Evolutionary conservation across 2,888 invertebrate species (phyloP), one percentile per base, ranked within the genome.

Genomic region (Oscheius myriophilus): DNA sequence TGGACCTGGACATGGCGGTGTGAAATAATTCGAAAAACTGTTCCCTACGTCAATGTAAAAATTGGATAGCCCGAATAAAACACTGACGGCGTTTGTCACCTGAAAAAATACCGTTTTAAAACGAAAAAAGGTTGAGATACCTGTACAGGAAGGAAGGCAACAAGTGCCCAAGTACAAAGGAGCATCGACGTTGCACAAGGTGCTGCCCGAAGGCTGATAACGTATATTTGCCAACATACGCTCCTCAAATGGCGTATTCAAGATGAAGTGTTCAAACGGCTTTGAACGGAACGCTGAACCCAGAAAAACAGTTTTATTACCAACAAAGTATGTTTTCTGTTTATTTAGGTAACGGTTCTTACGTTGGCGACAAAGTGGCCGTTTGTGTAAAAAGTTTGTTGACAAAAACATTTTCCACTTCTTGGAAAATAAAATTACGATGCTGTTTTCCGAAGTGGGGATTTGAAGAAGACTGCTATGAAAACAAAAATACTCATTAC

Each of bases 201-300:
- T 16, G 61, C 61, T 61, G 49, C 25, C 49, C 41, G 41, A 41
- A 16, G 26, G 49, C 61, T 61, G 61, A 61, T 61, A 61, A 61
- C 61, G 49, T 26, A 25, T 61, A 61, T 61, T 61, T 61, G 61
- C 61, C 33, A 23, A 61, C 61, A 61, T 45, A 39, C 57, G 43
- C 42, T 39, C 33, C 33, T 33, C 33, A 57, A 33, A 54, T 54
- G 54, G 54, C 54, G 54, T 54, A 26, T 33, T 33, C 54, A 54
- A 39, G 54, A 54, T 25, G n/a, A 54, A 39, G 33, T 23, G 49
- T 46, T 46, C 33, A 9, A 33, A 33, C 9, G 33, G 33, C 33
- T 33, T 33, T 33, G 9, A 33, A 33, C 33, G 3, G 33, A 33
- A 46, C 21, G 49, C n/a, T 46, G n/a, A 46, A 46, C n/a, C 49